Evolutionary conservation across 2,113 vertebrate genomes (phyloP), one percentile per base, ranked within the genome.

Genomic region (Coptodon bakossiorum): DNA sequence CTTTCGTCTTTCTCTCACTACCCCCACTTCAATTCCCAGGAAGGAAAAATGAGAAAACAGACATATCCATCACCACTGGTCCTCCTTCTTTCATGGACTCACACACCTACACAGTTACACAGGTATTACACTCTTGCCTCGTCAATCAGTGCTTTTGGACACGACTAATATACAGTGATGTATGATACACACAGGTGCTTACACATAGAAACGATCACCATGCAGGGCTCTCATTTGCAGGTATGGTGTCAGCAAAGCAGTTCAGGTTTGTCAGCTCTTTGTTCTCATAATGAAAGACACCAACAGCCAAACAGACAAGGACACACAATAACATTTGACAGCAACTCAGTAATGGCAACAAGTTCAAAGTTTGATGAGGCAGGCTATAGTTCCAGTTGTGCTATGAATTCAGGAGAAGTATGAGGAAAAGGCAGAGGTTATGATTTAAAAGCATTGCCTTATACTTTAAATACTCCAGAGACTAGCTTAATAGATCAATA

Each of bases 181-280:
- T 78, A 84, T 82, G 81, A 73, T 31, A 71, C 59, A 68, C 19
- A 87, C 76, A 56, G 27, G 40, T 87, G 84, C 54, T 61, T 84
- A 68, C 84, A 87, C 63, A 76, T 34, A 43, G 19, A 78, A 61
- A 63, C 31, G 6, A 61, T 82, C 31, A 48, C 43, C 40, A 53
- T 71, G 81, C 57, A 86, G 66, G 78, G 43, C 19, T n/a, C n/a
- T 80, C 79, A 80, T 61, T 36, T 83, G 9, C 85, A 78, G 73
- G 38, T 29, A 53, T 56, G 79, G 43, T 40, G 53, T 89, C 82
- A 85, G 34, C 52, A 63, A 56, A 31, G 36, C 81, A 63, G 52
- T 92, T 92, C 89, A 89, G 90, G 93, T 93, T 92, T 85, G 83
- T 91, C 90, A 40, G 76, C 87, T 85, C 90, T 93, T 83, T 88